phyloP scores from a whole-genome alignment of 1,140 invertebrate genomes.

The Atta colombica region DNA sequence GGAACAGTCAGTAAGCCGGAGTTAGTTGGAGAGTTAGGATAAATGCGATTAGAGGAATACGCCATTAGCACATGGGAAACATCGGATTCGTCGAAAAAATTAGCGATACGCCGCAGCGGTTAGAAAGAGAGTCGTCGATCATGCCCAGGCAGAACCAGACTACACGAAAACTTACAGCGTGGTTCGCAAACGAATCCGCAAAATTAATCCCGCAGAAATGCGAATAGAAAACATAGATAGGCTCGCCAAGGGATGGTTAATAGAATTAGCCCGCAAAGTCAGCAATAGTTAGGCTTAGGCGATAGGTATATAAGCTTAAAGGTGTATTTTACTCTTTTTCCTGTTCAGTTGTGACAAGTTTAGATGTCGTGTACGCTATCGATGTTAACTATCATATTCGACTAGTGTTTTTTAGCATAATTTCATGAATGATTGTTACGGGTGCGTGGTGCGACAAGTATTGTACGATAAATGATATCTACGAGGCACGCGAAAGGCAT shows the following conservation, averaged over 20 bases:
- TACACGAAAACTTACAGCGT: slow-evolving; percentile 50
- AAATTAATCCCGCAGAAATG: slow-evolving; percentile 66
- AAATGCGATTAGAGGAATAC: slow-evolving; percentile 43
- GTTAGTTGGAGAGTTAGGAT: neutral
- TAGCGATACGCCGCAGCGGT: neutral
- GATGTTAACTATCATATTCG: slow-evolving; percentile 7
- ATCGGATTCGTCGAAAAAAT: slow-evolving; percentile 52
- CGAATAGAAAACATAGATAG: slow-evolving; percentile 18
- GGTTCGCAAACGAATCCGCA: slow-evolving; percentile 45
- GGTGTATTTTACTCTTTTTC: neutral
- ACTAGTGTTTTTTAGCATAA: slow-evolving; percentile 37
- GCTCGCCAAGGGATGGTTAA: slow-evolving; percentile 42
- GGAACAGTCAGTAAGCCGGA: neutral
- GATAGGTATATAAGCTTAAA: slow-evolving; percentile 2
- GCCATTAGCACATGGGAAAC: slow-evolving; percentile 44
- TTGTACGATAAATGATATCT: slow-evolving; percentile 18
- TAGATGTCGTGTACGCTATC: slow-evolving; percentile 25
- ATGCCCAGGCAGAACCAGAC: slow-evolving; percentile 30
- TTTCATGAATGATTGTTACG: slow-evolving; percentile 43
- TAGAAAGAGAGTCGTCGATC: slow-evolving; percentile 48
- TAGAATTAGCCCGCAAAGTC: slow-evolving; percentile 62
- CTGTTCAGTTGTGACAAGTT: neutral
- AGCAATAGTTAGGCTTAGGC: slow-evolving; percentile 31
- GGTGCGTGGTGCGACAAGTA: neutral
- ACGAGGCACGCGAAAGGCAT: slow-evolving; percentile 1